These are phyloP conservation scores for Ceratoteleas bidentatus DNA, from an alignment of 1,140 invertebrate species.

Conservation along the genomic window DNA sequence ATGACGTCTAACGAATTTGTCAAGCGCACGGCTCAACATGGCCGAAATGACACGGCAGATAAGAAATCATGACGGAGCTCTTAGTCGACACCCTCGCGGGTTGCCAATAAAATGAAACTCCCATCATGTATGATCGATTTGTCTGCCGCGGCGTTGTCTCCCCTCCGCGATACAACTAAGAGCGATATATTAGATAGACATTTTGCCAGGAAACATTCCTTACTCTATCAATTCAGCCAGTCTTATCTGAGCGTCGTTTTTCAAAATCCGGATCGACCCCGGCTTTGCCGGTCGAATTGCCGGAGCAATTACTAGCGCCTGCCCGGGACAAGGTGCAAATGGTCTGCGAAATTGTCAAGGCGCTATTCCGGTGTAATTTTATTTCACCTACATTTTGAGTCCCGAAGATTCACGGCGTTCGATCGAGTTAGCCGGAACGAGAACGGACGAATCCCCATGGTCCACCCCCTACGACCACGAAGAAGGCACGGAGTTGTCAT, in stretches of 20 bases:
- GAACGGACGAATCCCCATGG: conserved; percentile 65
- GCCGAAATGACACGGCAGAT: conserved; percentile 50
- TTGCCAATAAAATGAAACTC: conserved; percentile 78
- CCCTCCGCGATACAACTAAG: conserved; percentile 46
- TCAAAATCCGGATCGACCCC: conserved; percentile 8
- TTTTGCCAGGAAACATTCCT: conserved; percentile 67
- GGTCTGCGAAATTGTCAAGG: conserved; percentile 36
- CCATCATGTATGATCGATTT: conserved; percentile 78
- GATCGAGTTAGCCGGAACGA: conserved; percentile 58
- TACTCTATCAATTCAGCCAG: conserved; percentile 74
- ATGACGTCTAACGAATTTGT: conserved; percentile 55
- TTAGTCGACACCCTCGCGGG: conserved; percentile 65
- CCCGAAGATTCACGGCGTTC: conserved; percentile 67
- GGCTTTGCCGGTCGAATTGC: too few relatives aligned
- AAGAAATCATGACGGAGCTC: conserved; percentile 65
- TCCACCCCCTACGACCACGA: conserved; percentile 70
- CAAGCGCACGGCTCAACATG: conserved; percentile 39
- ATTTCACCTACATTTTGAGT: conserved; percentile 71
- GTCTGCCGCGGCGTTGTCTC: conserved; percentile 69
- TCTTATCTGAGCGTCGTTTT: conserved; percentile 46
- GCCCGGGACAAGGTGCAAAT: conserved; percentile 19
- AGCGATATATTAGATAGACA: conserved; percentile 50
- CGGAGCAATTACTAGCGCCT: conserved; percentile 16
- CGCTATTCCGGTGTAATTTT: conserved; percentile 67
- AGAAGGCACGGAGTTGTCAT: conserved; percentile 77